Percentiles rank a stretch among this genome's conserved stretches.
These are phyloP conservation scores for Paragorgia papillata DNA, from an alignment of 92 coral and sea anemone species.

Conservation along the genomic window DNA sequence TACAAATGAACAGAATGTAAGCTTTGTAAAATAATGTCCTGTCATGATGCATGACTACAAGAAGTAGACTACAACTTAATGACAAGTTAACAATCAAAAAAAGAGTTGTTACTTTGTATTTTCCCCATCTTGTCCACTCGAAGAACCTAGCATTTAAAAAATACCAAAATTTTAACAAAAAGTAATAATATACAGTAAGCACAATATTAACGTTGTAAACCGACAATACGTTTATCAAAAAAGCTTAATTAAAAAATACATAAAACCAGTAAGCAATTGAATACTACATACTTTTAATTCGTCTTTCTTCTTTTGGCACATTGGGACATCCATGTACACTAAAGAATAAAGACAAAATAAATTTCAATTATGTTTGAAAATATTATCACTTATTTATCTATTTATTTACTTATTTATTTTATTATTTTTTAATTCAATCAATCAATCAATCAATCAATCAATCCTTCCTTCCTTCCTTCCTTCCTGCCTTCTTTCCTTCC, in stretches of 20 bases:
- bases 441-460: too few species aligned
- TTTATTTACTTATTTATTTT: too few species aligned
- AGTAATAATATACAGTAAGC: too few species aligned
- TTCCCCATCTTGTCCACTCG: background rate
- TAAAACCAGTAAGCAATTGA: background rate
- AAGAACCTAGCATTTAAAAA: background rate
- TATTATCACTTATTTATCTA: too few species aligned
- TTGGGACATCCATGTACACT: slow-evolving; percentile 98
- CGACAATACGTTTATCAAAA: background rate
- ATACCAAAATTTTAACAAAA: background rate
- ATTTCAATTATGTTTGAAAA: too few species aligned
- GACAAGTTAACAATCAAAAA: too few species aligned
- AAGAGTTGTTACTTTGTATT: background rate
- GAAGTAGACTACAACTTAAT: too few species aligned
- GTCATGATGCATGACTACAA: too few species aligned
- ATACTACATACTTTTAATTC: slow-evolving; percentile 50
- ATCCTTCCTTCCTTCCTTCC: too few species aligned
- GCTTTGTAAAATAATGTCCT: background rate
- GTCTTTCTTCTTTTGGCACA: slow-evolving; percentile 66
- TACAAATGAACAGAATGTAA: background rate
- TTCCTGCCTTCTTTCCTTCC: too few species aligned
- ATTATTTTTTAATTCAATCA: too few species aligned
- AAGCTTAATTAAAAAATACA: background rate
- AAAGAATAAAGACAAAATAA: background rate
- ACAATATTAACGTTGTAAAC: too few species aligned